phyloP scores from a whole-genome alignment of 2,888 invertebrate species.

The Papilio demoleus region DNA sequence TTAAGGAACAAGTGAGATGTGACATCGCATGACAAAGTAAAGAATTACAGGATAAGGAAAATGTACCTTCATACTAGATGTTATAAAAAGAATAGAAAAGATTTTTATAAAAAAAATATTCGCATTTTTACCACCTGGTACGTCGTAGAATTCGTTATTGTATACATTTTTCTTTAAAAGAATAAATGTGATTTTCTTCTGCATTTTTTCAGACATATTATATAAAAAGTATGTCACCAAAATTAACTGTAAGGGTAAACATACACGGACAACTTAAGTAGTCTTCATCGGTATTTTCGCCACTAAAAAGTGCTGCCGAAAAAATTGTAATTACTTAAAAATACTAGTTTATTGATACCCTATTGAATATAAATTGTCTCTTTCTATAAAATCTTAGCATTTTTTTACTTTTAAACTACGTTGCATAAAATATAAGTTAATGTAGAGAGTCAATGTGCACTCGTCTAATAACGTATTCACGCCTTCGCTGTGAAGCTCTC shows the following conservation, averaged over 20 bases:
- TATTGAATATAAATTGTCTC: too few relatives aligned
- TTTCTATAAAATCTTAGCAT: too few relatives aligned
- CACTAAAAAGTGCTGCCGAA: not conserved
- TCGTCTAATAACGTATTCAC: constrained; percentile 11
- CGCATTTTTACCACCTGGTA: not conserved
- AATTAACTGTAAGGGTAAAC: not conserved
- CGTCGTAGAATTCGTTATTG: not conserved
- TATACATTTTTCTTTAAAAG: not conserved
- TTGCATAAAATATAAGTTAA: not conserved
- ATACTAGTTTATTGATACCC: too few relatives aligned
- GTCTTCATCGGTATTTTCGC: not conserved
- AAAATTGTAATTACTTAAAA: not conserved
- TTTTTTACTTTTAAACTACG: not conserved
- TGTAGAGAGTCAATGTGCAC: not conserved
- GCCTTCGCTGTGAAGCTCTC: not conserved
- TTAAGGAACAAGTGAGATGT: not conserved
- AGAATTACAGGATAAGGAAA: not conserved
- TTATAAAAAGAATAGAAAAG: not conserved
- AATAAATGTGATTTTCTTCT: not conserved
- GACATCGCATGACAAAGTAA: not conserved
- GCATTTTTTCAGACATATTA: not conserved
- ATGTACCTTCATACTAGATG: not conserved
- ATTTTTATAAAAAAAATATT: not conserved
- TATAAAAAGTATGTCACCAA: not conserved
- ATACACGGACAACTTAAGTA: not conserved